Conservation (phyloP, 2,888 invertebrate species). For the Eupithecia dodoneata region DNA sequence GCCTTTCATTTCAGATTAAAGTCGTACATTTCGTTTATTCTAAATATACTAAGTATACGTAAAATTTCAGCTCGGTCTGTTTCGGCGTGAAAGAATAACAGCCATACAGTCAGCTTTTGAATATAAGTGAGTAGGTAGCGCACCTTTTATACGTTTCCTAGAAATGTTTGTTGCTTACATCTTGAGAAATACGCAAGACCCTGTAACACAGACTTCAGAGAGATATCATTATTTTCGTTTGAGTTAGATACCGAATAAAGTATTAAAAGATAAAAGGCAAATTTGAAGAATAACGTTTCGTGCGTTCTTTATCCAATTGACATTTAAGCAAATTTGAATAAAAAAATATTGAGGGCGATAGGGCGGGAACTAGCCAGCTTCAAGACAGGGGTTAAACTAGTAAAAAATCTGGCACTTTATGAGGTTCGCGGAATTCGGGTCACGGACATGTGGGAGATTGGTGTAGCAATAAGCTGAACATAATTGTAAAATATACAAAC, state of each 20-base stretch:
- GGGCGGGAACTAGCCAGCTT: constrained; percentile 15
- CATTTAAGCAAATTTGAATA: constrained; percentile 18
- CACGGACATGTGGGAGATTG: neutral
- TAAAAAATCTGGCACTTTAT: constrained; percentile 19
- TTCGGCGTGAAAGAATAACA: neutral
- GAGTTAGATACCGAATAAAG: neutral
- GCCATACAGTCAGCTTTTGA: neutral
- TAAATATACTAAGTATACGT: neutral
- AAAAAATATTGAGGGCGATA: constrained; percentile 14
- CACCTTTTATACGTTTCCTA: neutral
- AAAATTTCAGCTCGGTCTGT: neutral
- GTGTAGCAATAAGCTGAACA: neutral
- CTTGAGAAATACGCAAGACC: neutral
- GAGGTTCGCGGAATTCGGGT: constrained; percentile 9
- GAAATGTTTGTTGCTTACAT: neutral
- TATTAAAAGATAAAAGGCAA: neutral
- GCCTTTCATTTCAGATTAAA: neutral
- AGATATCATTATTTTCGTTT: constrained; percentile 4
- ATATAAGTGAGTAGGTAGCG: neutral
- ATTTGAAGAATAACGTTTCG: neutral
- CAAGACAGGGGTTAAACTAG: constrained; percentile 9
- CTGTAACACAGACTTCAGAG: neutral
- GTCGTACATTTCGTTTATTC: neutral
- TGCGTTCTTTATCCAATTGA: constrained; percentile 34
- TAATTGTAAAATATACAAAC: neutral